These are phyloP conservation scores for Escarpia spicata DNA, from an alignment of 2,888 invertebrate genomes.

Conservation along the genomic window DNA sequence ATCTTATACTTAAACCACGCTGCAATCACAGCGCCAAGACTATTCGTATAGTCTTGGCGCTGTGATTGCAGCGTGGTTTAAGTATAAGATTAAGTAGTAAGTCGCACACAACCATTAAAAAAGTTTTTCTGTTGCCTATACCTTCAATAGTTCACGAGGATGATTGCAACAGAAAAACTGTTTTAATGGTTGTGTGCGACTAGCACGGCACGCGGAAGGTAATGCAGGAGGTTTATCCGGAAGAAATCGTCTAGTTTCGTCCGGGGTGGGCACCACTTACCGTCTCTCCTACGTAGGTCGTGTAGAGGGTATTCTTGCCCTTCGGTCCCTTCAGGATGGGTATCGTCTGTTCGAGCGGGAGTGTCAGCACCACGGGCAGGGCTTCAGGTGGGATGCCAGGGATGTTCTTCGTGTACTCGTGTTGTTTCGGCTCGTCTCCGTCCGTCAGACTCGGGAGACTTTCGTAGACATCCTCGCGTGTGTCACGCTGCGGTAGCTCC, in stretches of 20 bases:
- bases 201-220: neutral
- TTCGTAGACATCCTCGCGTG: neutral
- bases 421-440: neutral
- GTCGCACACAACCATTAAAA: no score
- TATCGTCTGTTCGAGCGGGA: neutral
- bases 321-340: constrained; percentile 13
- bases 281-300: neutral
- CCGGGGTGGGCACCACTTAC: neutral
- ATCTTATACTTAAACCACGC: no score
- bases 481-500: neutral
- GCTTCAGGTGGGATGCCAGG: neutral
- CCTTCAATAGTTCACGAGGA: neutral
- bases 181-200: neutral
- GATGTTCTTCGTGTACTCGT: neutral
- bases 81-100: no score
- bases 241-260: neutral
- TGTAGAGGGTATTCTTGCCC: constrained; percentile 6
- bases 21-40: no score
- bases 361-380: neutral
- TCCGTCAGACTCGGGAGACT: neutral
- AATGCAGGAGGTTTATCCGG: neutral
- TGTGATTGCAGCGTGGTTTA: no score
- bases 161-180: neutral
- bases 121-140: neutral
- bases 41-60: no score